Base-by-base conservation (phyloP, 2,113 vertebrate genomes). In the Apaloderma vittatum region DNA sequence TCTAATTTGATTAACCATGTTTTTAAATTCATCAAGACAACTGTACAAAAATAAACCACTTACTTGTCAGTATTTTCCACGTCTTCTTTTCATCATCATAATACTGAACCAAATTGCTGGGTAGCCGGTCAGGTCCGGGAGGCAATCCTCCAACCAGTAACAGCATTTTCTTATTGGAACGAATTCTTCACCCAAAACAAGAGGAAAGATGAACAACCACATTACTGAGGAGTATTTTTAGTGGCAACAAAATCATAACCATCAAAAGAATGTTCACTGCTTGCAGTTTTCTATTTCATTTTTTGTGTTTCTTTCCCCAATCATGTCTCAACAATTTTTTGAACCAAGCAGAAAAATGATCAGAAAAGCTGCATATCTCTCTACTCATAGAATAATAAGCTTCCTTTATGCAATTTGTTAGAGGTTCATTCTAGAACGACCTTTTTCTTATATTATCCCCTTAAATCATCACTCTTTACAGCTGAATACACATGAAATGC, bases 21-120 rank as follows among this genome's bases (percentile, higher is more conserved):
- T 97, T 98, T 98, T 88, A 40, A 98, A 98, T 97, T 97, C 97
- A 96, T 97, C 95, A 94, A 97, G 97, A 97, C 93, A 98, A 95
- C 91, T 97, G 87, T 93, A 95, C 73, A 95, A 96, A 95, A 97
- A 93, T 66, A 97, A 97, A 95, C 67, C 86, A 99, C 99, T 99
- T 98, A 99, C 99, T 99, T 98, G 99, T 99, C 97, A 99, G 99
- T 97, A 99, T 99, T 98, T 99, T 99, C 99, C 99, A 99, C 4
- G 99, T 99, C 98, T 99, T 99, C 99, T 99, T 99, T 97, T 99
- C 99, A 74, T 99, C 99, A 58, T 99, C 99, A 36, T 99, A 99
- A 98, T 99, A 99, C 97, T 99, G 99, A 98, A 99, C 99, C 98
- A 99, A 98, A 98, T 99, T 99, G 98, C 99, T 99, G 96, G 99